Evolutionary conservation across 2,113 vertebrate species (phyloP), one percentile per base, ranked within the genome.

Genomic region (Oreotrochilus melanogaster): DNA sequence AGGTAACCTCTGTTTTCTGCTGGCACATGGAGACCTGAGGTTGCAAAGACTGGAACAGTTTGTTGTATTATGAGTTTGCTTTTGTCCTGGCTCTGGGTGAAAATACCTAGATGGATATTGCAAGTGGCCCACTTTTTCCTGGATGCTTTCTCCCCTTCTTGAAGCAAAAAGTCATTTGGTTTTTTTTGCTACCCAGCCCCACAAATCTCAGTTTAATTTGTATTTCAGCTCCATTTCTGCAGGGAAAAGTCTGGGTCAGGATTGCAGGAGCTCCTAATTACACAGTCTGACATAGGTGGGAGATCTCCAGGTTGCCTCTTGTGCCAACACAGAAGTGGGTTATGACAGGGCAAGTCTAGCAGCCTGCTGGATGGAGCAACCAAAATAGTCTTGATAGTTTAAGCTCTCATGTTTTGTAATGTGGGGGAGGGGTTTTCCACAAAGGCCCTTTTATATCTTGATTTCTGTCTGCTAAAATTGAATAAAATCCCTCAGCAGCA

Each of bases 391-490:
- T 45, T 3, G 8, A 18, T 62, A 30, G 57, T 47, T 78, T 35
- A 56, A 82, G 3, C 43, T 60, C 24, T 71, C 13, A 1, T 10
- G 11, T 3, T 0, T 37, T 61, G 72, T 64, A 53, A 43, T 0
- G 0, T 19, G 17, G 3, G 12, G 6, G 11, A n/a, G 37, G 7
- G 6, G n/a, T n/a, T 17, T 89, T 93, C 56, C 25, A 39, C 33
- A 12, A 18, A 43, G 45, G 27, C 35, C n/a, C 9, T 78, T 61
- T 56, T 75, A 1, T 48, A 5, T 72, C 42, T 61, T 53, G 27
- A 72, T 72, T 64, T 86, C 61, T 86, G 39, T 76, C 37, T 74
- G 58, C 35, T 1, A 1, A 25, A 60, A 48, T 48, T 73, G 48
- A 50, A 18, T 84, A 39, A 76, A 93, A 50, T 18, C 50, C n/a